These are phyloP conservation scores for Intellagama lesueurii DNA, from an alignment of 2,797 vertebrate genomes.

Conservation along the genomic window DNA sequence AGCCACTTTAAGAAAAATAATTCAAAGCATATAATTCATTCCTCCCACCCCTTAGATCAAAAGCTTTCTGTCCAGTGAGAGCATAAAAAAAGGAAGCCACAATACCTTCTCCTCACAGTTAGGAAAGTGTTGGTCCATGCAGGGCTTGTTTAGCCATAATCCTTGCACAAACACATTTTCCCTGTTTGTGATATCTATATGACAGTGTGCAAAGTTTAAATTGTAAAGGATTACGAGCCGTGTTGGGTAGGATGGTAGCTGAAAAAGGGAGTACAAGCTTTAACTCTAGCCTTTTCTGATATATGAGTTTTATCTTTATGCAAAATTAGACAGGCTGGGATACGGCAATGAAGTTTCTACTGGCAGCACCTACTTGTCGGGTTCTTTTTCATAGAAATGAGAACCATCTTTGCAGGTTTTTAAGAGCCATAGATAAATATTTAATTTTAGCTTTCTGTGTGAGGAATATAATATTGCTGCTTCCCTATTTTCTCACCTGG, in stretches of 20 bases:
- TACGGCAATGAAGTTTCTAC: no score
- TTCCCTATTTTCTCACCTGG: background rate
- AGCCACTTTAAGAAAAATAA: no score
- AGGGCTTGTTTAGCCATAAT: background rate
- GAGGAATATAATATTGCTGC: background rate
- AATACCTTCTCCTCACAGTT: background rate
- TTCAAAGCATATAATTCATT: no score
- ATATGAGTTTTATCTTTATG: background rate
- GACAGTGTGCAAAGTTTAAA: background rate
- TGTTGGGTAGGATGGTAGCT: no score
- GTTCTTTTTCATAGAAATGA: no score
- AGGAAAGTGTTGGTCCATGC: background rate
- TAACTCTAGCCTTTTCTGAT: background rate
- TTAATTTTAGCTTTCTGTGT: background rate
- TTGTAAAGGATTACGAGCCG: background rate
- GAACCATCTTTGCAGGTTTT: background rate
- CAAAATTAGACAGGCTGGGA: background rate
- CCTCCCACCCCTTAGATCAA: no score
- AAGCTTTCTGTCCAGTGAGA: no score
- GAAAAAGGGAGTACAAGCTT: background rate
- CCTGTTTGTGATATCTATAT: background rate
- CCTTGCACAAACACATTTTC: background rate
- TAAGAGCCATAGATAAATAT: background rate
- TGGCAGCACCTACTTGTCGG: background rate
- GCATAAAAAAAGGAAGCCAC: no score